A percentile compares a stretch with the other conserved stretches of the same genome.
phyloP scores from a whole-genome alignment of 2,888 invertebrate genomes.

The Tanytarsus gracilentus region DNA sequence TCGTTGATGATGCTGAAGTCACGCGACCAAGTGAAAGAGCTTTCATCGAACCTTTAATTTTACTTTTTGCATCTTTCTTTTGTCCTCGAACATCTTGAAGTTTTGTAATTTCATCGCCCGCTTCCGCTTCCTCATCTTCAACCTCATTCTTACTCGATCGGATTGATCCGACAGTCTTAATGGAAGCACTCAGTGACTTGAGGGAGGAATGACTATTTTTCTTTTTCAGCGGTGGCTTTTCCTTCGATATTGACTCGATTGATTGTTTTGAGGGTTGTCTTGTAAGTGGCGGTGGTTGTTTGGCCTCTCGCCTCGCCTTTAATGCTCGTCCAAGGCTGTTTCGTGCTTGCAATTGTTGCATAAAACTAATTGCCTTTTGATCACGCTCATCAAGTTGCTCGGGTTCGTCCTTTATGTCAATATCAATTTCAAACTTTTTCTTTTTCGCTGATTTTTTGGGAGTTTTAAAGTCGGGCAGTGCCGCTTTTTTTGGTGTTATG shows the following conservation, averaged over 20 bases:
- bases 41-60: constrained; percentile 4
- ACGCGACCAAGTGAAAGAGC: constrained; percentile 1
- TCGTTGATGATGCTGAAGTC: constrained; percentile 6
- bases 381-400: background rate
- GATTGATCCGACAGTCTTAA: constrained; percentile 9
- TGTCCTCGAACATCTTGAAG: background rate
- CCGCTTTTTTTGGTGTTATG: constrained; percentile 1
- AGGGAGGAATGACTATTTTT: constrained; percentile 2
- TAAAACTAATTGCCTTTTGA: constrained; percentile 14
- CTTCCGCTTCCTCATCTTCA: constrained; percentile 24
- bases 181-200: constrained; percentile 1
- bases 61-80: constrained; percentile 15
- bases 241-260: constrained; percentile 9
- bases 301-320: background rate
- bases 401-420: background rate
- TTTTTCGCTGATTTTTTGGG: background rate
- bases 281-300: constrained; percentile 3
- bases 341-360: constrained; percentile 17
- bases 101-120: constrained; percentile 22
- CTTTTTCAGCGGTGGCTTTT: constrained; percentile 17
- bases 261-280: constrained; percentile 23
- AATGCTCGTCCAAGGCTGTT: constrained; percentile 11
- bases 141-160: background rate
- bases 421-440: constrained; percentile 1
- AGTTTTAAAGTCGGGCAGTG: constrained; percentile 1